Evolutionary conservation across 2,888 invertebrate species (phyloP).

Genomic region (Falcaria lacertinaria): DNA sequence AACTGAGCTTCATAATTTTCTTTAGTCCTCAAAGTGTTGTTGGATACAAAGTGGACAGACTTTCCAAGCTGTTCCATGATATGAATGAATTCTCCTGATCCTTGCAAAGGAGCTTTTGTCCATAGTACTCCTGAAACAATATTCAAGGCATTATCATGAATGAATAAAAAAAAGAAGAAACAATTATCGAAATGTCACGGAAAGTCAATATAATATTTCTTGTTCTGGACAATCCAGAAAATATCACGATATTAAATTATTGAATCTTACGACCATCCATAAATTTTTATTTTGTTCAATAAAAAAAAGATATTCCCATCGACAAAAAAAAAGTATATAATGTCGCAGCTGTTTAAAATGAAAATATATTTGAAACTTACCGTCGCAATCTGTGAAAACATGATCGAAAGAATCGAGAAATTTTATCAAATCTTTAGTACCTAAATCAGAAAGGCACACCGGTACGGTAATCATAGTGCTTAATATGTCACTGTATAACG

Average conservation of each 20-base stretch:
- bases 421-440: conserved; percentile 59
- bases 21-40: conserved; percentile 63
- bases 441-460: conserved; percentile 60
- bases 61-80: conserved; percentile 70
- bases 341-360: no score
- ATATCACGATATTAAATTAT: no score
- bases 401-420: conserved; percentile 84
- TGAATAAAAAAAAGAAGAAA: no score
- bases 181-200: no score
- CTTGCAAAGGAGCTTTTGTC: conserved; percentile 47
- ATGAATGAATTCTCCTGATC: conserved; percentile 61
- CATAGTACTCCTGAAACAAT: conserved; percentile 76
- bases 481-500: conserved; percentile 13
- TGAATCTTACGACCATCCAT: no score
- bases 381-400: conserved; percentile 88
- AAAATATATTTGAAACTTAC: conserved; percentile 65
- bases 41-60: conserved; percentile 70
- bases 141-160: no score
- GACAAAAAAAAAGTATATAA: no score
- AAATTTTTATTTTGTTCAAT: no score
- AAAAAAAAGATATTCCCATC: no score
- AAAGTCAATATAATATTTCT: no score
- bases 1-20: conserved; percentile 53
- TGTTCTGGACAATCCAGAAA: no score
- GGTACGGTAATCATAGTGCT: conserved; percentile 34